Conservation (phyloP, 2,888 invertebrate genomes). For the Pheosia tremula region DNA sequence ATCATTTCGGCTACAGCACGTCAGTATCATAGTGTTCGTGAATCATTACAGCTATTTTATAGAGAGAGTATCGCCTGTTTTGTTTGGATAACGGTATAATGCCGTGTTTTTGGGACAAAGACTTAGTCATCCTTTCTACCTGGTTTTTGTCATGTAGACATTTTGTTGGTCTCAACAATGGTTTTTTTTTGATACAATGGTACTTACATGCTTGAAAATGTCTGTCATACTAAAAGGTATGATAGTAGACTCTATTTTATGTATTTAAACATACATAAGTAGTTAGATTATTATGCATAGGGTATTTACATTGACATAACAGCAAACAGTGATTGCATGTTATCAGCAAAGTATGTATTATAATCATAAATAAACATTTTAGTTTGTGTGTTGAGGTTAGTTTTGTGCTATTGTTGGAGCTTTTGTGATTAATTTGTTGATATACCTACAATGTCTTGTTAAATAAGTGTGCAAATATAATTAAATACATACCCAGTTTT, state of each 20-base stretch:
- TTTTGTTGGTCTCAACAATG: conserved; percentile 47
- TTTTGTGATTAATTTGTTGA: background rate
- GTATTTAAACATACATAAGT: conserved; percentile 25
- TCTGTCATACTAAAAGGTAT: background rate
- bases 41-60: conserved; percentile 68
- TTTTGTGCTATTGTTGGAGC: background rate
- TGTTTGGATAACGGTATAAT: conserved; percentile 77
- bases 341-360: background rate
- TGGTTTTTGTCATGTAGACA: conserved; percentile 66
- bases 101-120: conserved; percentile 78
- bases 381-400: background rate
- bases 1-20: conserved; percentile 65
- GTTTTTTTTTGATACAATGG: conserved; percentile 38
- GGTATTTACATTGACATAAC: conserved; percentile 1
- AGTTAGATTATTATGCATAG: conserved; percentile 20
- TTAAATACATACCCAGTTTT: no score
- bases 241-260: conserved; percentile 10
- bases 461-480: no score
- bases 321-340: background rate
- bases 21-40: conserved; percentile 49
- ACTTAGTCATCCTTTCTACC: conserved; percentile 73
- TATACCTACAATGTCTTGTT: background rate
- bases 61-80: conserved; percentile 68
- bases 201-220: background rate
- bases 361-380: conserved; percentile 4